Evolutionary conservation across 2,797 vertebrate species (phyloP).

Genomic region (Astyanax mexicanus): DNA sequence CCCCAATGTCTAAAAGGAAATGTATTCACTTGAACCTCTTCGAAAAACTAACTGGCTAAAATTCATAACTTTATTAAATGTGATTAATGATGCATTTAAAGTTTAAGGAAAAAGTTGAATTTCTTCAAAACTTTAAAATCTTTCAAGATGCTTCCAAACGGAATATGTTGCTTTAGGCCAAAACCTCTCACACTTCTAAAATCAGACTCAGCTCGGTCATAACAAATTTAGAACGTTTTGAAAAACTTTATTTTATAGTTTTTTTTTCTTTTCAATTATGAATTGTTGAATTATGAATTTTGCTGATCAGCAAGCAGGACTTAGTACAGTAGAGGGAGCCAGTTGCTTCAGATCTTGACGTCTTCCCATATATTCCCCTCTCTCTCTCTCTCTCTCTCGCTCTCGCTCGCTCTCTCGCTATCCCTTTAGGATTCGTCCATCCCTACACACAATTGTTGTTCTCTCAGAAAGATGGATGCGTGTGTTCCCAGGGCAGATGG

Average conservation of each 20-base stretch:
- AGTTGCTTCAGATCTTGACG: constrained; percentile 32
- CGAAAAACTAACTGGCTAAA: background rate
- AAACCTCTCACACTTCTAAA: background rate
- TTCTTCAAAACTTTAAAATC: background rate
- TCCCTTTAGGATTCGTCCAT: constrained; percentile 58
- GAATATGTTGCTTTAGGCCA: background rate
- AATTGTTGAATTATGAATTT: background rate
- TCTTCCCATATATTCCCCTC: constrained; percentile 25
- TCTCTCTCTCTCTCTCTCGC: constrained; percentile 10
- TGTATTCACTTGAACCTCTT: background rate
- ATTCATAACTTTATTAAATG: background rate
- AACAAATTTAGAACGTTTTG: background rate
- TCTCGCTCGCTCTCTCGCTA: constrained; percentile 8
- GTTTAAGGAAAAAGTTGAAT: background rate
- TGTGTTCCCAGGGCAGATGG: constrained; percentile 78
- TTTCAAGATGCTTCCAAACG: background rate
- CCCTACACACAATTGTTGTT: constrained; percentile 53
- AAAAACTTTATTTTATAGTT: constrained; percentile 2
- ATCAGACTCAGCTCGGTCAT: background rate
- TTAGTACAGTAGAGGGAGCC: constrained; percentile 48
- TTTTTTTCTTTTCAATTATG: background rate
- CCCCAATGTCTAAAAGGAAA: background rate
- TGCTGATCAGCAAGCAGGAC: background rate
- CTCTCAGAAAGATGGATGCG: constrained; percentile 77
- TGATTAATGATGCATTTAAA: background rate